Evolutionary conservation across 2,797 vertebrate species (phyloP), one percentile per base, ranked within the genome.

Genomic region (Toxotes lorentzi): DNA sequence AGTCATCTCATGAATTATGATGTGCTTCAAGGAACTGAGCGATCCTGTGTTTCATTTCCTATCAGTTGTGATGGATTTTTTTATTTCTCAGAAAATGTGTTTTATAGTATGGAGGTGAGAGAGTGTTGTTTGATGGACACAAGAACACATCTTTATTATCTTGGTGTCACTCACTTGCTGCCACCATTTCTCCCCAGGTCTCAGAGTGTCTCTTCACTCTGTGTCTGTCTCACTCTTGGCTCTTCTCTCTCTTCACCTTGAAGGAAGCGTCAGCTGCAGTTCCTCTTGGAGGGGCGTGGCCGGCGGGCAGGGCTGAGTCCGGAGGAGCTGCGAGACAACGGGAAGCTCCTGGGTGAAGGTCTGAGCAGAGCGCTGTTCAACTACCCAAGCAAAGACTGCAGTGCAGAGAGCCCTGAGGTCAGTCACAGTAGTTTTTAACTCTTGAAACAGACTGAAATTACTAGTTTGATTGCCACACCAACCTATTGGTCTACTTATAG

Each of bases 231-330:
- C 57, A 27, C 6, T 48, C 59, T 59, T 58, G 40, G 56, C 1
- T 40, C 48, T 64, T 45, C 24, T 70, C 48, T 85, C 13, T 81
- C 62, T 66, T 67, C 65, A 34, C 66, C 87, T 77, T 76, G 10
- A 63, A 99, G 98, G 89, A 98, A 96, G 92, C 97, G 97, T 24
- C 97, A 97, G 88, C 94, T 97, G 78, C 96, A 95, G 67, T 97
- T 96, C 87, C 90, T 97, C 60, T 89, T 98, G 88, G 97, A 99
- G 58, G 95, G 95, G 27, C 97, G 97, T 54, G 96, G 97, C 19
- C 97, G 96, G 81, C 96, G 97, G 43, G 86, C 95, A 34, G 96
- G 95, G 3, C 65, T 84, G 71, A 94, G 94, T 82, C 95, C 83
- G 1, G 98, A 99, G 79, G 98, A 98, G 83, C 91, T 93, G 56